Evolutionary conservation across 2,113 vertebrate genomes (phyloP).

Genomic region (Tringa solitaria): DNA sequence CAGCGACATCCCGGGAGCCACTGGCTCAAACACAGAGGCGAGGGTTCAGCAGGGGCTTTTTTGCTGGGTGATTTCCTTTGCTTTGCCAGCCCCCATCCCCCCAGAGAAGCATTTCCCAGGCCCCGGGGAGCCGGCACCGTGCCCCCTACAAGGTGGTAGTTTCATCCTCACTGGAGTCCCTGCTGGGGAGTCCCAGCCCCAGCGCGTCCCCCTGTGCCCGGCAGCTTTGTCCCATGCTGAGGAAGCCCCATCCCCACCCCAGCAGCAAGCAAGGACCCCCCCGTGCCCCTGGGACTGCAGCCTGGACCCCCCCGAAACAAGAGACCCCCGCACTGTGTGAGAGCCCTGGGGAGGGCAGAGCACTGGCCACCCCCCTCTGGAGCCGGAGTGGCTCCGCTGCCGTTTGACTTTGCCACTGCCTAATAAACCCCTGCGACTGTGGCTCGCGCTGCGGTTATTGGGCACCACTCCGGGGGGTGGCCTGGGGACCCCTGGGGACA

Average conservation of each 20-base stretch:
- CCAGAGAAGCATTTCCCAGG: neutral
- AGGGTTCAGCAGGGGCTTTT: neutral
- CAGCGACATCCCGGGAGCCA: neutral
- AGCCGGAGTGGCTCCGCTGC: neutral
- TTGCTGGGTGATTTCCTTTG: neutral
- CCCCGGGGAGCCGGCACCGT: fast-evolving
- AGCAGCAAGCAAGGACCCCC: neutral
- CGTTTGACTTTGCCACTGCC: neutral
- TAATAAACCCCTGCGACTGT: neutral
- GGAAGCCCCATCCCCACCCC: neutral
- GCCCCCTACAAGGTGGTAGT: neutral
- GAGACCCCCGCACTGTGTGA: neutral
- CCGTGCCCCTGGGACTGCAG: neutral
- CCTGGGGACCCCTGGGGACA: neutral
- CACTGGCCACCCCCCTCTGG: neutral
- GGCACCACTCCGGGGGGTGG: neutral
- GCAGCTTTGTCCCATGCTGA: fast-evolving
- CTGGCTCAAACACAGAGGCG: neutral
- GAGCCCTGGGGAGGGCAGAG: neutral
- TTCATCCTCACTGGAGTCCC: fast-evolving
- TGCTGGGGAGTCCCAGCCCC: neutral
- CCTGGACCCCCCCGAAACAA: neutral
- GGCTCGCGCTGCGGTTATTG: fast-evolving
- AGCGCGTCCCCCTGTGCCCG: fast-evolving
- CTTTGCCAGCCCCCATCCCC: neutral